Percentiles rank a stretch among this genome's conserved stretches.
These are phyloP conservation scores for Cloeon dipterum DNA, from an alignment of 2,888 invertebrate species.

Conservation along the genomic window DNA sequence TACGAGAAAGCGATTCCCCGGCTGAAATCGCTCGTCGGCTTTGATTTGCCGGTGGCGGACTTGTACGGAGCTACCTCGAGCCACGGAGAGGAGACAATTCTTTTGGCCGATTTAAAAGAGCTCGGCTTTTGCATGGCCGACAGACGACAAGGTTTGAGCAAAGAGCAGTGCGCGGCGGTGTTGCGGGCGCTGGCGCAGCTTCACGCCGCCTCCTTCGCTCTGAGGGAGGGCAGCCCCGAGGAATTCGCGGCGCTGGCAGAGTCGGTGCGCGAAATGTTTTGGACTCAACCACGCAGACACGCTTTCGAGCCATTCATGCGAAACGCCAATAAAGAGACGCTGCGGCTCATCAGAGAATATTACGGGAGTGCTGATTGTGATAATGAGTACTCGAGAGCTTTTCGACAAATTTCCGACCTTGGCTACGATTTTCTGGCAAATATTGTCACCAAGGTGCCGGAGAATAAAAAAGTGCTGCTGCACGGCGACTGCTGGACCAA, in stretches of 20 bases:
- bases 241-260: conserved; percentile 1
- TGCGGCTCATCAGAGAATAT: too few relatives aligned
- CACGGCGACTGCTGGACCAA: conserved; percentile 8
- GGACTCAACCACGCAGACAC: background rate
- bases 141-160: conserved; percentile 6
- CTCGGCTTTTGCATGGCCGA: conserved; percentile 9
- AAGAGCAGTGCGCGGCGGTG: conserved; percentile 7
- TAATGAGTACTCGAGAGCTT: too few relatives aligned
- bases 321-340: too few relatives aligned
- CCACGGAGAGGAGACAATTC: conserved; percentile 2
- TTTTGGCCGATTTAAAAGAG: conserved; percentile 9
- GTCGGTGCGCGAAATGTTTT: background rate
- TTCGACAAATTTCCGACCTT: too few relatives aligned
- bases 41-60: background rate
- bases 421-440: too few relatives aligned
- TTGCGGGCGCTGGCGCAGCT: conserved; percentile 9
- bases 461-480: too few relatives aligned
- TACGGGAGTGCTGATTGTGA: too few relatives aligned
- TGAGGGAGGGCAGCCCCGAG: conserved; percentile 4
- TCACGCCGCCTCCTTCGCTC: conserved; percentile 6
- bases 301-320: conserved; percentile 5
- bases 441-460: too few relatives aligned
- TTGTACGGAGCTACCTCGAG: background rate
- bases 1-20: conserved; percentile 3
- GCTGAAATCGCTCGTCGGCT: background rate